phyloP scores from a whole-genome alignment of 2,113 vertebrate genomes.

The Petrocephalus zakoni region DNA sequence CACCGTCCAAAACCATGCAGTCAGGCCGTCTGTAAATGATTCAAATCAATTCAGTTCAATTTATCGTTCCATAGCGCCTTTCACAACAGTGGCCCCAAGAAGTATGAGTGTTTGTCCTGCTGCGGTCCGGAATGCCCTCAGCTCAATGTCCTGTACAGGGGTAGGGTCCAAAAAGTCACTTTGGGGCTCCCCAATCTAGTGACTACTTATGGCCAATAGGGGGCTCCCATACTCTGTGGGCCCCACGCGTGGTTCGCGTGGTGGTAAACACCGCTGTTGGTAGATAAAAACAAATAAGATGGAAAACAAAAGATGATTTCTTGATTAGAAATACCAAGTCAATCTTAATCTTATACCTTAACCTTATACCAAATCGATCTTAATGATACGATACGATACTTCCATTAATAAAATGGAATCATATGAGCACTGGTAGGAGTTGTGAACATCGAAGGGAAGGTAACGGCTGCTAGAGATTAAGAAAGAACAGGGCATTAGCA shows the following conservation, averaged over 20 bases:
- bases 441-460: not conserved
- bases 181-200: not conserved
- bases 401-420: not conserved
- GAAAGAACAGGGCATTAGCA: not conserved
- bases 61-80: not conserved
- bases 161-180: not conserved
- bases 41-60: not conserved
- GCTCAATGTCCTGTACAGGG: not conserved
- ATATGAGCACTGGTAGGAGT: not conserved
- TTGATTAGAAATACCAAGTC: not conserved
- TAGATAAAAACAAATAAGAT: not conserved
- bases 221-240: not conserved
- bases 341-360: too few species aligned
- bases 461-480: not conserved
- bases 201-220: not conserved
- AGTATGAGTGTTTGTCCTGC: not conserved
- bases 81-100: not conserved
- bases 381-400: not conserved
- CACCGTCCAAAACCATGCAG: not conserved
- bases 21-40: not conserved
- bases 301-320: not conserved
- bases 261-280: not conserved
- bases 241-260: not conserved
- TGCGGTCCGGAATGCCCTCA: not conserved
- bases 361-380: not conserved